Evolutionary conservation across 1,140 invertebrate genomes (phyloP).

Genomic region (Diabrotica virgifera): DNA sequence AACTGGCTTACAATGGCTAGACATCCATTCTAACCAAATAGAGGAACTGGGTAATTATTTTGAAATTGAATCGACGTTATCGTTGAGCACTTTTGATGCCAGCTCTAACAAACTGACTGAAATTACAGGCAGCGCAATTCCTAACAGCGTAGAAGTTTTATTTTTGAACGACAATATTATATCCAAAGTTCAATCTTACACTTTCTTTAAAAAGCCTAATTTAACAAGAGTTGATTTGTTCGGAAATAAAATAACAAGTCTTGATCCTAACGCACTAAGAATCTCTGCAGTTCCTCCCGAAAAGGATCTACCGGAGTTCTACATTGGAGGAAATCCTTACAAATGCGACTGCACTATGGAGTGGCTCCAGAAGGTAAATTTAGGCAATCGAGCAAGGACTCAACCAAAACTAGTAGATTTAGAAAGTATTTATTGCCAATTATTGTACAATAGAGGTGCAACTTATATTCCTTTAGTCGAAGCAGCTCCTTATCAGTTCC

Average conservation of each 20-base stretch:
- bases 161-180: slow-evolving; percentile 86
- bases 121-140: slow-evolving; percentile 80
- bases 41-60: slow-evolving; percentile 86
- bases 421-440: slow-evolving; percentile 82
- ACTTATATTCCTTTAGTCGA: slow-evolving; percentile 78
- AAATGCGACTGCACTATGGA: slow-evolving; percentile 86
- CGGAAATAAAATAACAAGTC: slow-evolving; percentile 77
- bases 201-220: slow-evolving; percentile 91
- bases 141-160: slow-evolving; percentile 80
- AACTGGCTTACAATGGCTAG: slow-evolving; percentile 82
- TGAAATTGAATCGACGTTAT: slow-evolving; percentile 79
- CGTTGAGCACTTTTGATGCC: slow-evolving; percentile 80
- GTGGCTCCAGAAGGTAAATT: slow-evolving; percentile 80
- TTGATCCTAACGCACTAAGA: slow-evolving; percentile 82
- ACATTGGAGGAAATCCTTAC: slow-evolving; percentile 86
- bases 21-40: slow-evolving; percentile 85
- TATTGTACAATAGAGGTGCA: slow-evolving; percentile 79
- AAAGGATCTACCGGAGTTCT: slow-evolving; percentile 83
- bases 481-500: slow-evolving; percentile 80
- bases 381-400: slow-evolving; percentile 70
- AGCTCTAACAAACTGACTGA: slow-evolving; percentile 82
- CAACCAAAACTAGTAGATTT: slow-evolving; percentile 85
- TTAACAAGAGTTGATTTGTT: slow-evolving; percentile 82
- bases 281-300: slow-evolving; percentile 75
- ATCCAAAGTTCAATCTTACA: slow-evolving; percentile 82